phyloP scores from a whole-genome alignment of 1,140 invertebrate genomes.

The honey bee (Apis mellifera) region Amel_HAv3.1 CM009942.2:2717001-2717500 shows the following conservation, averaged over 20 bases:
- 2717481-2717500: neutral
- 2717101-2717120: constrained; percentile 5
- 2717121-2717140: constrained; percentile 1
- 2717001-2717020: neutral
- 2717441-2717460: neutral
- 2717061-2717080: neutral
- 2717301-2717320: neutral
- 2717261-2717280: constrained; percentile 10
- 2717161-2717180: neutral
- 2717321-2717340: neutral
- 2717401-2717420: neutral
- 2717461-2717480: neutral
- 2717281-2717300: neutral
- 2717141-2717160: neutral
- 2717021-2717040: neutral
- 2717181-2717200: neutral
- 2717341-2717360: constrained; percentile 7
- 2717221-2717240: constrained; percentile 8
- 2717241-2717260: constrained; percentile 1
- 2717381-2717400: neutral
- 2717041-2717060: neutral
- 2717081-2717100: constrained; percentile 27
- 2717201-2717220: neutral
- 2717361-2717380: neutral
- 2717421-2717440: neutral